These are phyloP conservation scores for Anguilla marmorata DNA, from an alignment of 2,797 vertebrate species.

Conservation along the genomic window DNA sequence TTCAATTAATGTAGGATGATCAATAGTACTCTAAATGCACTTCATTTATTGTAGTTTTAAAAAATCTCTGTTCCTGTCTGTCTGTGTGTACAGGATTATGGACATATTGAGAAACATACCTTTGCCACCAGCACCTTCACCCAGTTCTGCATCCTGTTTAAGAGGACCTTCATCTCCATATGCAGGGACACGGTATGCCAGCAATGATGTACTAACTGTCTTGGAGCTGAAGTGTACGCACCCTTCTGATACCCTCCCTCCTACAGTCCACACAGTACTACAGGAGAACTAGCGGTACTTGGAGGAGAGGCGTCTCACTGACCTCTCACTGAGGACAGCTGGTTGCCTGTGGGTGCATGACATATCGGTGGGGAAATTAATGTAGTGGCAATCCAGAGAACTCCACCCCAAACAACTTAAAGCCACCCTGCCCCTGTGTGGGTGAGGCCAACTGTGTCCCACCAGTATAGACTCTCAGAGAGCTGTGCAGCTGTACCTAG, in stretches of 20 bases:
- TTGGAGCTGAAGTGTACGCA: not conserved
- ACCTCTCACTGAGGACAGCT: not conserved
- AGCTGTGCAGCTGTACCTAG: not conserved
- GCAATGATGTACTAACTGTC: not conserved
- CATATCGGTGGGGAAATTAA: not conserved
- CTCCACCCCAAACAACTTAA: no score
- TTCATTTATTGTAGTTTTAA: not conserved
- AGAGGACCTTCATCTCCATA: conserved; percentile 91
- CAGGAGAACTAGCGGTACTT: not conserved
- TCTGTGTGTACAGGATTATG: conserved; percentile 67
- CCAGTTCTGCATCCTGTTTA: conserved; percentile 98
- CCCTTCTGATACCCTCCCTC: not conserved
- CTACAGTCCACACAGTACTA: not conserved
- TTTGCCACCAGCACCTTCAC: conserved; percentile 93
- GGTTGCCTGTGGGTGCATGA: not conserved
- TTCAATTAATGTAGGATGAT: not conserved
- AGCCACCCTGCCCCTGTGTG: no score
- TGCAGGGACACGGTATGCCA: conserved; percentile 86
- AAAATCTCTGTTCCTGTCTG: not conserved
- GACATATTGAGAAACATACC: conserved; percentile 90
- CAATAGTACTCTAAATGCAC: not conserved
- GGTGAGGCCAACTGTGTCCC: no score
- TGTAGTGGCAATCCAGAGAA: not conserved
- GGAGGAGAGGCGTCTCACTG: not conserved
- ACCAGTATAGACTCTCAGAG: not conserved